Evolutionary conservation across 1,140 invertebrate genomes (phyloP).

Genomic region (Neodiprion virginianus): DNA sequence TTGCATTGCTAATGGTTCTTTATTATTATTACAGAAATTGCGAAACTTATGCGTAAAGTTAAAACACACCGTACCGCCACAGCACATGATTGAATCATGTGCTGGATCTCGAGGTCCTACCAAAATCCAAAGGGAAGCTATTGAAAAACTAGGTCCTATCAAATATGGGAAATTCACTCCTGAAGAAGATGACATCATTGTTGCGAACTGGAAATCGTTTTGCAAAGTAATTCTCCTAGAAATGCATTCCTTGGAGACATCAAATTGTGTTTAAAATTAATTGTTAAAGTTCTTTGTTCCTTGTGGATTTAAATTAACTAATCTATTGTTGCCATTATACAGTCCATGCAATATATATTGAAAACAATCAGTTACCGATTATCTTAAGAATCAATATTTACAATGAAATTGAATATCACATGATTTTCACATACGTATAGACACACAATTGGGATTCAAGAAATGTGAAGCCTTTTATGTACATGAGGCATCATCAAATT

Average conservation of each 20-base stretch:
- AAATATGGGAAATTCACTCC: constrained; percentile 38
- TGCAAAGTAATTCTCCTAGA: constrained; percentile 42
- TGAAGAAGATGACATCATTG: constrained; percentile 48
- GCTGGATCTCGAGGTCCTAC: constrained; percentile 30
- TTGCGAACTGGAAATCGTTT: constrained; percentile 52
- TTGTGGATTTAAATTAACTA: constrained; percentile 9
- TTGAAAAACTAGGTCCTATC: constrained; percentile 39
- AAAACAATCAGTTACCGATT: no score
- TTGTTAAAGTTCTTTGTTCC: neutral
- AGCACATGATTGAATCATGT: constrained; percentile 46
- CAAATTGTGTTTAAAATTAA: constrained; percentile 14
- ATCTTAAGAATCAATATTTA: neutral
- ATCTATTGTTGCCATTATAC: constrained; percentile 21
- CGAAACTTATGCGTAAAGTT: constrained; percentile 35
- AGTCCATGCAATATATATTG: neutral
- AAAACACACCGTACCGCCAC: constrained; percentile 43
- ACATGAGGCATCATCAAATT: constrained; percentile 24
- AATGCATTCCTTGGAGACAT: constrained; percentile 8
- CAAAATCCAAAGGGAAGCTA: constrained; percentile 28
- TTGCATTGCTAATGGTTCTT: constrained; percentile 1
- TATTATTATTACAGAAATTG: constrained; percentile 40
- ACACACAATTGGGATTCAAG: constrained; percentile 44
- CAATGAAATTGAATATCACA: neutral
- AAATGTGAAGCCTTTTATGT: constrained; percentile 39
- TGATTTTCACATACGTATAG: constrained; percentile 27